Evolutionary conservation across 92 coral and sea anemone species (phyloP).

Genomic region (Parazoanthus darwini): DNA sequence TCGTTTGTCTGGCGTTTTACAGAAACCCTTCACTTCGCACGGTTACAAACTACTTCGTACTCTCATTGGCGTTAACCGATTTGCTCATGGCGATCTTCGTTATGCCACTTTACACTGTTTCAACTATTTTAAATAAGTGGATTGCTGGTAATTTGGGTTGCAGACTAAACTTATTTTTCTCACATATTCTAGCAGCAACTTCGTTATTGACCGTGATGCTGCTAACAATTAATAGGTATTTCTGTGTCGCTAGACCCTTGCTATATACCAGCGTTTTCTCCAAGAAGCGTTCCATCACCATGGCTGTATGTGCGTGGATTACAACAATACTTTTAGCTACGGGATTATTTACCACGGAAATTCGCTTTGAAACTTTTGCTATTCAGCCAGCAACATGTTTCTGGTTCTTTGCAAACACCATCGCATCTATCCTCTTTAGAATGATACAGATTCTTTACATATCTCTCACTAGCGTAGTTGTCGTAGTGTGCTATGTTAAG

Average conservation of each 20-base stretch:
- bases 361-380: neutral
- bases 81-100: neutral
- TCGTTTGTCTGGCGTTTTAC: no score
- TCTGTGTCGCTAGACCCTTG: neutral
- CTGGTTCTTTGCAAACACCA: neutral
- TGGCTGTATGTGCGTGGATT: neutral
- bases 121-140: neutral
- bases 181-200: neutral
- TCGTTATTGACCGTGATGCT: neutral
- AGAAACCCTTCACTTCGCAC: neutral
- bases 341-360: neutral
- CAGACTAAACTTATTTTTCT: neutral
- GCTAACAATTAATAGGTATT: neutral
- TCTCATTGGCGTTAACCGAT: neutral
- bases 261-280: neutral
- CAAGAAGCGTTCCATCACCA: neutral
- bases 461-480: neutral
- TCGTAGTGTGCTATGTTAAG: constrained; percentile 1
- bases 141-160: neutral
- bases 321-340: neutral
- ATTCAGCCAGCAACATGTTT: neutral
- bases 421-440: neutral
- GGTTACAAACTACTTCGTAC: constrained; percentile 8
- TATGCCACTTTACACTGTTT: neutral
- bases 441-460: neutral